Conservation (phyloP, 1,140 invertebrate genomes). For the Saccostrea glomerata region DNA sequence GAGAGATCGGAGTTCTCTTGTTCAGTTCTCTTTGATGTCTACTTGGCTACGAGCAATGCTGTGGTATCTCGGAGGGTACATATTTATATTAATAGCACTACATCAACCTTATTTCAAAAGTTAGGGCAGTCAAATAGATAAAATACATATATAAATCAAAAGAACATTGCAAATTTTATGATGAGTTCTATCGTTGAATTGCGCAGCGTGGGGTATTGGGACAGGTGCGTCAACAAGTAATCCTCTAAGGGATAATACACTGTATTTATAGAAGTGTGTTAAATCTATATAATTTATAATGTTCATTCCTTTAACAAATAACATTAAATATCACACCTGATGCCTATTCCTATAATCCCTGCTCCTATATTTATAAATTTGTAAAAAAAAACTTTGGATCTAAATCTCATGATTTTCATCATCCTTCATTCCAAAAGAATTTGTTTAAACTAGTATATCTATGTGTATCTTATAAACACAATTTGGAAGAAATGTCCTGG, state of each 20-base stretch:
- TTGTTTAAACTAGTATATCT: too few species aligned
- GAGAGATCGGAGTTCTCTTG: neutral
- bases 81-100: slow-evolving; percentile 1
- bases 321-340: neutral
- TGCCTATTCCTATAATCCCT: neutral
- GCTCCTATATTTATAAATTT: too few species aligned
- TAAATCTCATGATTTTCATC: too few species aligned
- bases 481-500: too few species aligned
- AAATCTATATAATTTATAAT: neutral
- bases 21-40: neutral
- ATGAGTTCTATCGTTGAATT: neutral
- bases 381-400: too few species aligned
- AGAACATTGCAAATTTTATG: slow-evolving; percentile 9
- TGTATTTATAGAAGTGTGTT: neutral
- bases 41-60: neutral
- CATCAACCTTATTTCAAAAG: slow-evolving; percentile 1
- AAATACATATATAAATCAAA: slow-evolving; percentile 9
- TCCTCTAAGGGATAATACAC: neutral
- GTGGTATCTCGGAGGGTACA: neutral
- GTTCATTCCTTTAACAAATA: neutral
- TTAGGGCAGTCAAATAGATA: slow-evolving; percentile 13
- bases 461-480: too few species aligned
- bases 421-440: too few species aligned
- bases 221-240: neutral
- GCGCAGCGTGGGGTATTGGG: neutral